phyloP scores from a whole-genome alignment of 1,140 invertebrate species.

The Dendrolimus punctatus region DNA sequence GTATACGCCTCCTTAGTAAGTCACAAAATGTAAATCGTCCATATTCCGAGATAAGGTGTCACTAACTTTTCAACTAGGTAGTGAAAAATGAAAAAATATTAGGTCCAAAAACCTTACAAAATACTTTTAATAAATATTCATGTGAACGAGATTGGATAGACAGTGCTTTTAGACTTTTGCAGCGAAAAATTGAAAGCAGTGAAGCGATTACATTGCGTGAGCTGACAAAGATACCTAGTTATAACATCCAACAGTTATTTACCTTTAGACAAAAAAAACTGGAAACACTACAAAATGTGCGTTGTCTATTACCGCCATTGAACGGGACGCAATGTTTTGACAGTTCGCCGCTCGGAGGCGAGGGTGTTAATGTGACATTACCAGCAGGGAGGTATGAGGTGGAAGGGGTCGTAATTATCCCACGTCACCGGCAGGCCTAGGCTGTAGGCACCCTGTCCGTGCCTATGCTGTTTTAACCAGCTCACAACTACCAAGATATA shows the following conservation, averaged over 20 bases:
- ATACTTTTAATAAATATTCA: no score
- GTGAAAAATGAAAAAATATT: no score
- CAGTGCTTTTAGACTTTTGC: no score
- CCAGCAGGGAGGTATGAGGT: conserved; percentile 17
- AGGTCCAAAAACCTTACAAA: no score
- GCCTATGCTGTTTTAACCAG: conserved; percentile 44
- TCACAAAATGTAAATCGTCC: no score
- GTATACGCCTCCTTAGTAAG: no score
- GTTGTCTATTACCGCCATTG: conserved; percentile 3
- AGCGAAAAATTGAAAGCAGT: no score
- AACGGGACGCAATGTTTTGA: conserved; percentile 49
- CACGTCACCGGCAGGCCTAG: conserved; percentile 59
- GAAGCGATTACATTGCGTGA: no score
- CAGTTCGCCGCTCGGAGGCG: conserved; percentile 42
- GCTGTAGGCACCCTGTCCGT: conserved; percentile 53
- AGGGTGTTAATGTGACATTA: conserved; percentile 65
- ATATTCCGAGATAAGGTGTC: no score
- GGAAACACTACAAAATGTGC: neutral
- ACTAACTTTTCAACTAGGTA: no score
- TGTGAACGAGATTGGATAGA: no score
- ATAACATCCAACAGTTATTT: neutral
- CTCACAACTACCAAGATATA: conserved; percentile 30
- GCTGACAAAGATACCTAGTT: neutral
- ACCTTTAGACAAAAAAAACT: neutral
- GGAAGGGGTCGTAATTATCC: conserved; percentile 52